Evolutionary conservation across 2,113 vertebrate genomes (phyloP), one percentile per base, ranked within the genome.

Genomic region (Cinclus cinclus): DNA sequence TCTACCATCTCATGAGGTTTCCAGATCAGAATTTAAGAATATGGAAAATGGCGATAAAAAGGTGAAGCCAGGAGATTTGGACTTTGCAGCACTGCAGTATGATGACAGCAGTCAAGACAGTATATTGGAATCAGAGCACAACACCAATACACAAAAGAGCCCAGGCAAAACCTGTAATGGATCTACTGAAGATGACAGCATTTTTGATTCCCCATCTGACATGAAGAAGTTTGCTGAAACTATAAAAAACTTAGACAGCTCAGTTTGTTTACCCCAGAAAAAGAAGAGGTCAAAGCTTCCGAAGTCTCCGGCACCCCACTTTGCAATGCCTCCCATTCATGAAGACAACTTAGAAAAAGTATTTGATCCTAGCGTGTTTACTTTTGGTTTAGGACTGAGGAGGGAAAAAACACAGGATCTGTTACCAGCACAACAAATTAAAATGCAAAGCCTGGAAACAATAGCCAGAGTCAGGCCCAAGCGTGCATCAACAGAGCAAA

Each of bases 311-410:
- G 85, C 98, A 19, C 98, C 98, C 28, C 98, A 98, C 42, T 99
- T 98, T 19, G 98, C 96, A 62, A 97, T 99, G 98, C 99, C 99
- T 10, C 98, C 99, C 10, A 99, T 99, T 76, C 99, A 98, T 21
- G 99, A 99, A 96, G 99, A 99, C 95, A 97, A 90, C 69, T 98
- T 98, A 60, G 99, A 99, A 96, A 99, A 98, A 95, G 97, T 98
- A 6, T 98, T 99, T 76, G 98, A 99, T 95, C 98, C 98, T 47
- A 98, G 95, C 1, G 44, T 98, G 33, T 99, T 99, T 83, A 98
- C 98, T 53, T 98, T 99, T 68, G 99, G 99, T 19, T 97, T 99
- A 75, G 98, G 98, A 77, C 89, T 97, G 92, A 99, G 98, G 94
- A 98, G 97, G 60, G 96, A 95, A 16, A 96, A 80, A 73, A 65